These are phyloP conservation scores for Lochmaea capreae DNA, from an alignment of 2,888 invertebrate genomes.

Conservation along the genomic window DNA sequence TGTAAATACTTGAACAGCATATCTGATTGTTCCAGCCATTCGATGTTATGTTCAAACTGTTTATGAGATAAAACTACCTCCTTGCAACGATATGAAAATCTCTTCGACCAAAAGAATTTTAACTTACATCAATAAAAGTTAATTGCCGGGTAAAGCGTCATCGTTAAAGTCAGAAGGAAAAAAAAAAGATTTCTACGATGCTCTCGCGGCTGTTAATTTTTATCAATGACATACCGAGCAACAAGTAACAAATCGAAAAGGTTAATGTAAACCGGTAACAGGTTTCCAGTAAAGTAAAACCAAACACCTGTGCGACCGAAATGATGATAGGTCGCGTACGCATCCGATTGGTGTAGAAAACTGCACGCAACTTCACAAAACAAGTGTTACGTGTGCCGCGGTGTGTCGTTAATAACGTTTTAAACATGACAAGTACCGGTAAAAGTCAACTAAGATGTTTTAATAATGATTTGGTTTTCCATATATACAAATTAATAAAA, in stretches of 20 bases:
- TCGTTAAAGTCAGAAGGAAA: slow-evolving; percentile 20
- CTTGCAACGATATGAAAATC: slow-evolving; percentile 15
- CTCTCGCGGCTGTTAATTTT: slow-evolving; percentile 32
- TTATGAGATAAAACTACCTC: slow-evolving; percentile 7
- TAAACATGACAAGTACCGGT: background rate
- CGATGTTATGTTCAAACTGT: background rate
- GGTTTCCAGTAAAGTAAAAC: slow-evolving; percentile 35
- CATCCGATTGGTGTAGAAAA: slow-evolving; percentile 14
- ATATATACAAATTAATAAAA: too few relatives aligned
- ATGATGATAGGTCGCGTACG: slow-evolving; percentile 29
- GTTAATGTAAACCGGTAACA: slow-evolving; percentile 41
- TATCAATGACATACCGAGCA: slow-evolving; percentile 39
- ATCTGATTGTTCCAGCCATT: background rate
- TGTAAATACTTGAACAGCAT: background rate
- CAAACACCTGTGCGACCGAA: slow-evolving; percentile 34
- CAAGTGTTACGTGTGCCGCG: background rate
- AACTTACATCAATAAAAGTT: slow-evolving; percentile 34
- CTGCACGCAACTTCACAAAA: slow-evolving; percentile 15
- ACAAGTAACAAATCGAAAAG: slow-evolving; percentile 27
- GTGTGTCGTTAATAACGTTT: background rate
- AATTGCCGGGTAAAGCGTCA: slow-evolving; percentile 30
- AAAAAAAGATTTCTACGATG: slow-evolving; percentile 4
- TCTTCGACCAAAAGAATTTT: slow-evolving; percentile 20
- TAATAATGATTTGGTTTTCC: background rate
- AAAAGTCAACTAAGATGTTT: background rate